A percentile compares a stretch with the other conserved stretches of the same genome.
Evolutionary conservation across 2,113 vertebrate species (phyloP).

Genomic region (Poeciliopsis occidentalis): DNA sequence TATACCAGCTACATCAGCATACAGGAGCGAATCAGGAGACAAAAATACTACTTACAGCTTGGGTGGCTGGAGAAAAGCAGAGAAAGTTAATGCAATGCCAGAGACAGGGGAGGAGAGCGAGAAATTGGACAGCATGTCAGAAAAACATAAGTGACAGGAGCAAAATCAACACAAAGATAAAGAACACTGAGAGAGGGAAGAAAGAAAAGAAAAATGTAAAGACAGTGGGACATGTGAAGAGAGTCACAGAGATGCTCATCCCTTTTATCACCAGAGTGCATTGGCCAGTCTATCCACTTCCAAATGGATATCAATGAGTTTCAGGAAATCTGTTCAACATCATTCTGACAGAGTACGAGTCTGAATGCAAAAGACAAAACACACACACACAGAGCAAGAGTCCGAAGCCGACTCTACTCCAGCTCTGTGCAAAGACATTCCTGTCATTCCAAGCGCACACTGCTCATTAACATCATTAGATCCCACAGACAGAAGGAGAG

Average conservation of each 20-base stretch:
- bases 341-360: constrained; percentile 33
- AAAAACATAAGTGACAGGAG: constrained; percentile 14
- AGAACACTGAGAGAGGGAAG: background rate
- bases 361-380: constrained; percentile 28
- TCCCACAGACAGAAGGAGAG: constrained; percentile 43
- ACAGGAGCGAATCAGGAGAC: constrained; percentile 13
- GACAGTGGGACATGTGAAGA: constrained; percentile 13
- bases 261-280: constrained; percentile 36
- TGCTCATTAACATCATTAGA: constrained; percentile 68
- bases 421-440: constrained; percentile 61
- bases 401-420: constrained; percentile 52
- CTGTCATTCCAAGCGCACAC: constrained; percentile 71
- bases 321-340: constrained; percentile 45
- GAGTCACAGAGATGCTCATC: constrained; percentile 39
- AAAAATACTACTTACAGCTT: constrained; percentile 8
- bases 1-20: constrained; percentile 41
- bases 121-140: constrained; percentile 22
- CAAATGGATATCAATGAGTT: constrained; percentile 68
- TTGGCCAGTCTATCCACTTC: constrained; percentile 32
- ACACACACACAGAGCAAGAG: constrained; percentile 23
- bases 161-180: background rate
- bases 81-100: constrained; percentile 43
- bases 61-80: background rate
- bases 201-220: constrained; percentile 19
- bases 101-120: constrained; percentile 7